These are phyloP conservation scores for Eueides isabella DNA, from an alignment of 1,140 invertebrate genomes.

Conservation along the genomic window DNA sequence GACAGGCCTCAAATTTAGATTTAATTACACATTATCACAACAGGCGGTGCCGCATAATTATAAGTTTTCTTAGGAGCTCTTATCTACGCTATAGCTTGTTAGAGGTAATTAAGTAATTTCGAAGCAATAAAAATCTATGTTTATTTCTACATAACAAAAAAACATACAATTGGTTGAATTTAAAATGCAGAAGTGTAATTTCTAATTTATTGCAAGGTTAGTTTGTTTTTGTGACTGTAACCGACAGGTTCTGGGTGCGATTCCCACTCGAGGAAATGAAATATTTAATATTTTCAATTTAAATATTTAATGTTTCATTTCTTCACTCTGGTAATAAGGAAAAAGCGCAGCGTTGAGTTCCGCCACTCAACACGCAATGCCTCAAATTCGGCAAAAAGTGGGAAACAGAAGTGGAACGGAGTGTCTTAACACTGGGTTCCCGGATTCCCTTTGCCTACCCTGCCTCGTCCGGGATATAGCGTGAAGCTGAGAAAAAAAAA, in stretches of 20 bases:
- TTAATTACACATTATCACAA: conserved; percentile 7
- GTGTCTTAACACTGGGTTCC: neutral
- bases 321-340: no score
- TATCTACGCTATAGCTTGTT: neutral
- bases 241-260: no score
- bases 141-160: neutral
- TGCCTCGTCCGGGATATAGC: neutral
- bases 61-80: neutral
- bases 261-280: no score
- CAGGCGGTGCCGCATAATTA: conserved; percentile 5
- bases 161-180: neutral
- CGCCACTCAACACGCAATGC: no score
- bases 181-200: neutral
- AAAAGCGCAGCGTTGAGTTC: no score
- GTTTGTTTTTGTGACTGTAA: no score
- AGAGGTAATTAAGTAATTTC: neutral
- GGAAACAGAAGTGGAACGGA: neutral
- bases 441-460: neutral
- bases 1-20: conserved; percentile 14
- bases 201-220: neutral
- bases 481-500: neutral
- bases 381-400: no score
- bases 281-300: no score
- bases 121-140: neutral
- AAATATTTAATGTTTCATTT: no score